Percentiles rank a stretch among this genome's conserved stretches.
These are phyloP conservation scores for Tromatobia lineatoria DNA, from an alignment of 2,888 invertebrate genomes.

Conservation along the genomic window DNA sequence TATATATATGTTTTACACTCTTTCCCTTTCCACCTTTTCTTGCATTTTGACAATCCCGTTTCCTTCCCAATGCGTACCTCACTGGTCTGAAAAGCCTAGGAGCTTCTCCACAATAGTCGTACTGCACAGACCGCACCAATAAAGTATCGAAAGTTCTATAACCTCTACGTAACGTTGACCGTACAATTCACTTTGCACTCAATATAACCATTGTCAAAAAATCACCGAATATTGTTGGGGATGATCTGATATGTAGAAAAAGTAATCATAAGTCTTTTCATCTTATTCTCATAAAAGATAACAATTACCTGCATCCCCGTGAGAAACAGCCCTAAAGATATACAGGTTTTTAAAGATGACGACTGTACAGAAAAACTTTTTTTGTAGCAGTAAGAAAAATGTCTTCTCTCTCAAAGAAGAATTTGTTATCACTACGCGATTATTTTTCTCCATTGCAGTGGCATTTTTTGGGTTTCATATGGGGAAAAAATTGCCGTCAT, in stretches of 20 bases:
- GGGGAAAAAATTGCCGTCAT: too few relatives aligned
- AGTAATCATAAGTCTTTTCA: not conserved
- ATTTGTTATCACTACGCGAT: too few relatives aligned
- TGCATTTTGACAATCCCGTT: slow-evolving; percentile 48
- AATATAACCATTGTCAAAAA: slow-evolving; percentile 42
- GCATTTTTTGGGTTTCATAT: too few relatives aligned
- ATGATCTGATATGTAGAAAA: not conserved
- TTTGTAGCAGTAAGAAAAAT: too few relatives aligned
- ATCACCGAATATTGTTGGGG: not conserved
- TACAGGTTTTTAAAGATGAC: too few relatives aligned
- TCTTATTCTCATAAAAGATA: too few relatives aligned
- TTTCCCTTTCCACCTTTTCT: slow-evolving; percentile 29
- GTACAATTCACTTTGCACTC: not conserved
- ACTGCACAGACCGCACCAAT: slow-evolving; percentile 35
- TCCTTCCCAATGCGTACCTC: slow-evolving; percentile 41
- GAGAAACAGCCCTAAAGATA: too few relatives aligned
- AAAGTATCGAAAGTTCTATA: slow-evolving; percentile 46
- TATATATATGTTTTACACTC: not conserved
- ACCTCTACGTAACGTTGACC: not conserved
- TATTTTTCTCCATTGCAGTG: too few relatives aligned
- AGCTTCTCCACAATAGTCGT: slow-evolving; percentile 44
- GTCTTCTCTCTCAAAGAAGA: too few relatives aligned
- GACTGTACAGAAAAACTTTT: too few relatives aligned
- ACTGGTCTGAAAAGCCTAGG: slow-evolving; percentile 29
- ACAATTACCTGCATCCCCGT: too few relatives aligned